These are phyloP conservation scores for Gallinago media DNA, from an alignment of 2,113 vertebrate species.

Conservation along the genomic window DNA sequence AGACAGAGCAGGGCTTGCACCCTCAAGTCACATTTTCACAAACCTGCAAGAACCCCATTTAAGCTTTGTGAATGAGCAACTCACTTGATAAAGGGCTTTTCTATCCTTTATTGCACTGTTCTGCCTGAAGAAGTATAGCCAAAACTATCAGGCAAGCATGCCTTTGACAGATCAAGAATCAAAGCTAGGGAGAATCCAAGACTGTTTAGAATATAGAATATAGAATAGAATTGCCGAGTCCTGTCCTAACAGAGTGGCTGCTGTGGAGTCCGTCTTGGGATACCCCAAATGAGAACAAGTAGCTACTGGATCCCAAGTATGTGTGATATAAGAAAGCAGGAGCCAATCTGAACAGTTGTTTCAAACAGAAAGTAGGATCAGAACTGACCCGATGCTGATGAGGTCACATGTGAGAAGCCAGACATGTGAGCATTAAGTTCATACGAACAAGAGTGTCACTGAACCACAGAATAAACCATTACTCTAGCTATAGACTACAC, in stretches of 20 bases:
- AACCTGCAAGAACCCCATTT: background rate
- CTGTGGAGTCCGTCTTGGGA: background rate
- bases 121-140: background rate
- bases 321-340: fast-evolving
- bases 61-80: background rate
- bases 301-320: background rate
- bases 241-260: background rate
- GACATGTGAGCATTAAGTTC: background rate
- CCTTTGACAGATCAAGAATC: background rate
- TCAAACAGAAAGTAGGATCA: background rate
- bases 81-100: background rate
- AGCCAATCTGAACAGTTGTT: background rate
- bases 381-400: background rate
- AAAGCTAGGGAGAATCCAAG: background rate
- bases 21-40: background rate
- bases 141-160: background rate
- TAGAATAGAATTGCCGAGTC: background rate
- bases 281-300: background rate
- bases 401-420: background rate
- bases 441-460: background rate
- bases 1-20: background rate
- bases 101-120: background rate
- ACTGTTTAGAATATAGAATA: no score
- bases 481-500: background rate
- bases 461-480: background rate